A percentile compares a stretch with the other conserved stretches of the same genome.
These are phyloP conservation scores for Cryptotis parvus DNA, from an alignment of 2,113 vertebrate genomes.

Conservation along the genomic window DNA sequence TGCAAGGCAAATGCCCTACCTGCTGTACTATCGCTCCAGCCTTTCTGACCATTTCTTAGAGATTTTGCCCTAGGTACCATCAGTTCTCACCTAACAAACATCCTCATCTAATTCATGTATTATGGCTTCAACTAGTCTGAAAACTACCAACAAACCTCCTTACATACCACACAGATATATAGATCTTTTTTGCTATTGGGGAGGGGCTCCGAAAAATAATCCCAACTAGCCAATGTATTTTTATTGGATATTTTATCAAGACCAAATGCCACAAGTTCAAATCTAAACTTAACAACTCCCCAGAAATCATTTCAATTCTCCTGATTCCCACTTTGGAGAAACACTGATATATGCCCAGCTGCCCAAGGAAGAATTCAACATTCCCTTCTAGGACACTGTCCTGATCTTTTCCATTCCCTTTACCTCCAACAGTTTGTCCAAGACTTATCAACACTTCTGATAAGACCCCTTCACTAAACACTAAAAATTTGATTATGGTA, in stretches of 20 bases:
- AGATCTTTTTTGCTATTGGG: not conserved
- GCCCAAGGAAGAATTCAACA: not conserved
- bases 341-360: not conserved
- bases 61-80: not conserved
- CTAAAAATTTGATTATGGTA: not conserved
- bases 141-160: not conserved
- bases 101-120: not conserved
- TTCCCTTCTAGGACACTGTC: not conserved
- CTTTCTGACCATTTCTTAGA: not conserved
- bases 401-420: not conserved
- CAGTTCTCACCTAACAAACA: not conserved
- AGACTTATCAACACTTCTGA: not conserved
- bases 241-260: not conserved
- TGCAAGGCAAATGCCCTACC: too few species aligned
- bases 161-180: not conserved
- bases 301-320: not conserved
- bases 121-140: not conserved
- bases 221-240: not conserved
- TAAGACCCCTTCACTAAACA: not conserved
- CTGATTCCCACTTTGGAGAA: not conserved
- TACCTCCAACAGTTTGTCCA: not conserved
- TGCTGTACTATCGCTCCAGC: too few species aligned
- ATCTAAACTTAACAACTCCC: not conserved
- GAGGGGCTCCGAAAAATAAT: not conserved
- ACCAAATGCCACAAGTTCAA: slow-evolving; percentile 5